Evolutionary conservation across 2,113 vertebrate genomes (phyloP).

Genomic region (Pipa parva): DNA sequence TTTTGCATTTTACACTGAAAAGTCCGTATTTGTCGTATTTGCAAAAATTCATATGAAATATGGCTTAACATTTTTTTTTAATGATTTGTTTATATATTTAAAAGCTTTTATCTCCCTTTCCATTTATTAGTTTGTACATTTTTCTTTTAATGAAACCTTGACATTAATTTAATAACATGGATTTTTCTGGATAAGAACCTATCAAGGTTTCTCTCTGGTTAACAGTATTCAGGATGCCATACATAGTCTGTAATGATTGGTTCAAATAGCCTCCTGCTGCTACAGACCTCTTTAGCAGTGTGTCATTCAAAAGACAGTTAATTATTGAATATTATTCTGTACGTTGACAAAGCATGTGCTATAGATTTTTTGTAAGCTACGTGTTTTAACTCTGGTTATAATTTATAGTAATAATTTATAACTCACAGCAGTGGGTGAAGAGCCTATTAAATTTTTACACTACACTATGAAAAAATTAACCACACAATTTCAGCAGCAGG

Average conservation of each 20-base stretch:
- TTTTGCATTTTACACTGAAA: no score
- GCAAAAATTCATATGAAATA: no score
- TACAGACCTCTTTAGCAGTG: constrained; percentile 28
- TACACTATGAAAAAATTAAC: constrained; percentile 33
- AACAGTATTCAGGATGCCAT: constrained; percentile 40
- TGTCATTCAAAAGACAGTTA: constrained; percentile 40
- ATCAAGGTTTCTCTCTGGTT: constrained; percentile 27
- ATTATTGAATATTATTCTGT: constrained; percentile 44
- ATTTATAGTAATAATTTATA: constrained; percentile 43
- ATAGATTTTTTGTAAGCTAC: constrained; percentile 29
- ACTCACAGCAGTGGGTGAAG: constrained; percentile 41
- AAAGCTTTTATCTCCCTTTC: neutral
- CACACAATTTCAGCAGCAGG: constrained; percentile 20
- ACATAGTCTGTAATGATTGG: constrained; percentile 41
- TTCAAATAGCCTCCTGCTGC: constrained; percentile 26
- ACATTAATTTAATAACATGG: constrained; percentile 4
- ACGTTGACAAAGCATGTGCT: constrained; percentile 31
- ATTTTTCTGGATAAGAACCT: constrained; percentile 1
- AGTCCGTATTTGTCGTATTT: no score
- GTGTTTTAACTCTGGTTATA: constrained; percentile 36
- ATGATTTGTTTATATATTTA: neutral
- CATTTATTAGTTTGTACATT: neutral
- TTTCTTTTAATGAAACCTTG: neutral
- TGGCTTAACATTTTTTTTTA: no score
- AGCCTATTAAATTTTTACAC: constrained; percentile 43